Conservation (phyloP, 2,113 vertebrate species). For the Phycodurus eques region DNA sequence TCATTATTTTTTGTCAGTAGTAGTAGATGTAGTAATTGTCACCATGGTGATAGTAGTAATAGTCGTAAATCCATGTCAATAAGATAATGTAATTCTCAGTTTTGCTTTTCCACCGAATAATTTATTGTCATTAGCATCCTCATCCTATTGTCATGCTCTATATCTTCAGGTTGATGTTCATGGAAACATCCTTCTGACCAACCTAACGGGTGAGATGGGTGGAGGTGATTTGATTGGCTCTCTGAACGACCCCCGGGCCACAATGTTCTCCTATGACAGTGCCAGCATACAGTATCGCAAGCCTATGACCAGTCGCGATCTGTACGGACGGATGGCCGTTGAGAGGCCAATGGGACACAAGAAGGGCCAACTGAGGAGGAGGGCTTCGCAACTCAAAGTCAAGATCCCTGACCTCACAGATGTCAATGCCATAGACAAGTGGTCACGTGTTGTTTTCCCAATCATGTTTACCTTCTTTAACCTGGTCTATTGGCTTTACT, state of each 20-base stretch:
- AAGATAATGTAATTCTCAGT: neutral
- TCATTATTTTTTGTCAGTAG: too few relatives aligned
- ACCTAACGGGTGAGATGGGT: conserved; percentile 78
- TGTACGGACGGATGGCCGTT: conserved; percentile 73
- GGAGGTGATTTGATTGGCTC: conserved; percentile 74
- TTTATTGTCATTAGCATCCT: neutral
- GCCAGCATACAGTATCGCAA: conserved; percentile 88
- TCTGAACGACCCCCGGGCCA: conserved; percentile 73
- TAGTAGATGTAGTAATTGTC: too few relatives aligned
- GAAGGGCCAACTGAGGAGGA: conserved; percentile 81
- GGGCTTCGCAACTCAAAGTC: conserved; percentile 89
- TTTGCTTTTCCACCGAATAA: neutral
- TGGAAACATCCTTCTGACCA: conserved; percentile 85
- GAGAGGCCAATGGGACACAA: conserved; percentile 78
- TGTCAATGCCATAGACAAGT: conserved; percentile 95
- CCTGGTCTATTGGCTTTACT: conserved; percentile 94
- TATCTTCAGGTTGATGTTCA: conserved; percentile 80
- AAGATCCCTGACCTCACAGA: conserved; percentile 95
- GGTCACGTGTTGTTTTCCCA: conserved; percentile 92
- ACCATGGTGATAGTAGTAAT: too few relatives aligned
- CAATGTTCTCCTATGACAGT: conserved; percentile 80
- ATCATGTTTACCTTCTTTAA: conserved; percentile 92
- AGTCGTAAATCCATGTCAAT: neutral
- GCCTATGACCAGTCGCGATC: conserved; percentile 79
- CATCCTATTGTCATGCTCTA: neutral